Base-by-base conservation (phyloP, 2,797 vertebrate species). In the Odontamblyopus rebecca region DNA sequence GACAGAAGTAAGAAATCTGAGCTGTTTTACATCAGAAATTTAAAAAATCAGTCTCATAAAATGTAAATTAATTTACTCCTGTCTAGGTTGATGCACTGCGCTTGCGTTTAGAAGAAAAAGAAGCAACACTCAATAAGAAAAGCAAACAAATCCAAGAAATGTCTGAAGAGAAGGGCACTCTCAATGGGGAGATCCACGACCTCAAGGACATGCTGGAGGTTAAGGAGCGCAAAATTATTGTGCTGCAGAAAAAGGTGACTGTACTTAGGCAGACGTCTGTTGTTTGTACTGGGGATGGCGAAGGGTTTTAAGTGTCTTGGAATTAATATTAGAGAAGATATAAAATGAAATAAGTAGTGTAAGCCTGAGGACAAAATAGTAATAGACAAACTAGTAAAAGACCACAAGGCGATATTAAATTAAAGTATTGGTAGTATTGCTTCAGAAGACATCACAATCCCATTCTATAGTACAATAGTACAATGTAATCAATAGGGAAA, bases 121-220 rank as follows among this genome's bases (percentile, higher is more conserved):
- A 99, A 86, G 92, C 96, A 0, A 98, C 95, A 88, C 90, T 99
- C 29, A 99, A 99, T 87, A 99, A 99, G 89, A 99, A 99, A 90
- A 98, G 96, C 59, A 99, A 99, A 82, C 98, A 99, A 92, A 98
- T 99, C 75, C 98, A 99, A 85, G 98, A 99, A 87, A 95, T 98
- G 92, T 96, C 97, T 0, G 98, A 99, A 82, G 98, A 99, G 89
- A 99, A 99, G 77, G 98, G 98, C 1, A 99, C 98, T 0, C 95
- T 98, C 13, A 97, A 96, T 4, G 97, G 98, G 35, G 98, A 99
- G 89, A 99, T 99, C 80, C 97, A 98, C 2, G 98, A 99, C 87
- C 96, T 99, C 71, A 99, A 99, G 79, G 98, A 99, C 89, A 99
- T 99, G 98, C 85, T 99, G 84, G 98, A 99, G 3, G 98, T 99